These are phyloP conservation scores for Trachythela sp. DNA, from an alignment of 64 coral and sea anemone species.

Conservation along the genomic window DNA sequence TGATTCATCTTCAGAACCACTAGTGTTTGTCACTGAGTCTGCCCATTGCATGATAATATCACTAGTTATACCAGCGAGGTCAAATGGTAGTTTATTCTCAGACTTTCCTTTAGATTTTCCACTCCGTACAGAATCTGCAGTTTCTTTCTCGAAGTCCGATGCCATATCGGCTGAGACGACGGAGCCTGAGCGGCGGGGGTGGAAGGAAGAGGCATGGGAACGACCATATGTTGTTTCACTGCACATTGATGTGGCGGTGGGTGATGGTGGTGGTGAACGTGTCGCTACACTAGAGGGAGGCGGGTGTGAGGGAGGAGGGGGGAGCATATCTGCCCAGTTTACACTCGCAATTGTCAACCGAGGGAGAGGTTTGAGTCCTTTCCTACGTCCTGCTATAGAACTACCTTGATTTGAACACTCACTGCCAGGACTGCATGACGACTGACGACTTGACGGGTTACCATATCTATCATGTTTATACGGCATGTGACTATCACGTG, in stretches of 20 bases:
- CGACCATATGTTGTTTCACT: slow-evolving; percentile 49
- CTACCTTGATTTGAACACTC: slow-evolving; percentile 10
- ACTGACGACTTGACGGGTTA: not conserved
- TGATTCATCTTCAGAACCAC: slow-evolving; percentile 90
- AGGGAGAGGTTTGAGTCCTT: slow-evolving; percentile 81
- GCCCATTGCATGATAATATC: slow-evolving; percentile 99
- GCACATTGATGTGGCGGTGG: slow-evolving; percentile 69
- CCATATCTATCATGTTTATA: not conserved
- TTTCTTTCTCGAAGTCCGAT: not conserved
- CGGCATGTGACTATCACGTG: not conserved
- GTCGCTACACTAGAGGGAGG: slow-evolving; percentile 74
- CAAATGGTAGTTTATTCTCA: slow-evolving; percentile 74
- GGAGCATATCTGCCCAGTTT: slow-evolving; percentile 93
- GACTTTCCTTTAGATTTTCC: slow-evolving; percentile 57
- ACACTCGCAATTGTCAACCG: slow-evolving; percentile 71
- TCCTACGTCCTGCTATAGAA: slow-evolving; percentile 29
- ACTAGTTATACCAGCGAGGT: slow-evolving; percentile 94
- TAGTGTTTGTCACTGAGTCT: slow-evolving; percentile 95
- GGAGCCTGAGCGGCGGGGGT: not conserved
- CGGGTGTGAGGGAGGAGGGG: slow-evolving; percentile 80
- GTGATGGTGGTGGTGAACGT: slow-evolving; percentile 79
- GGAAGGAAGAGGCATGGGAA: slow-evolving; percentile 8
- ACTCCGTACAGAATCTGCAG: not conserved
- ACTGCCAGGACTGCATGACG: slow-evolving; percentile 11
- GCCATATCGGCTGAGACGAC: not conserved